Percentiles rank a stretch among this genome's conserved stretches.
These are phyloP conservation scores for Ctenomys sociabilis DNA, from an alignment of 2,113 vertebrate species.

Conservation along the genomic window DNA sequence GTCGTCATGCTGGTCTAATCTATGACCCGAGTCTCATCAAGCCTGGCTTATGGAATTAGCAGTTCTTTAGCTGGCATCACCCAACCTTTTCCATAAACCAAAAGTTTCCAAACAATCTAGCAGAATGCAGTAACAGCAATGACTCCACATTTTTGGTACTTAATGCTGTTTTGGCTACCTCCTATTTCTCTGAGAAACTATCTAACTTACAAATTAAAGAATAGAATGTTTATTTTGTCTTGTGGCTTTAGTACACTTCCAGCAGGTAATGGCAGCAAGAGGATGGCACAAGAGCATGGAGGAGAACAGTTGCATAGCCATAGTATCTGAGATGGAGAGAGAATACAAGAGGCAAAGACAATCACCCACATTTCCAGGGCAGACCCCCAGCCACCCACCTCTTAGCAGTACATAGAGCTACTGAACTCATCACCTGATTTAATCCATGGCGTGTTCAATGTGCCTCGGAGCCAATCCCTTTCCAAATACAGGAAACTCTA, in stretches of 20 bases:
- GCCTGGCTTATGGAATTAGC: not conserved
- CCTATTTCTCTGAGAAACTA: not conserved
- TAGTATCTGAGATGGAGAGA: not conserved
- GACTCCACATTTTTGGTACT: not conserved
- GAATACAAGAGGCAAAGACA: not conserved
- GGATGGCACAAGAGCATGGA: not conserved
- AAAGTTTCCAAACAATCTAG: not conserved
- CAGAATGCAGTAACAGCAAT: not conserved
- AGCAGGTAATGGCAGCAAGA: not conserved
- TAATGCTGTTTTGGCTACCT: not conserved
- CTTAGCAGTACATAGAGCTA: not conserved
- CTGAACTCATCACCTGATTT: not conserved
- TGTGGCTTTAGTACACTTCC: not conserved
- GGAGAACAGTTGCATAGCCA: not conserved
- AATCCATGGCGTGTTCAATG: not conserved
- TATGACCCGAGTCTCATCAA: not conserved
- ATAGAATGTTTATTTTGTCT: not conserved
- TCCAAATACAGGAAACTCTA: not conserved
- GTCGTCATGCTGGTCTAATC: not conserved
- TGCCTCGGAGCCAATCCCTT: not conserved
- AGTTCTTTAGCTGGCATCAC: not conserved
- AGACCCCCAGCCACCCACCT: not conserved
- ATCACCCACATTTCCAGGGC: not conserved
- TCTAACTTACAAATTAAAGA: not conserved
- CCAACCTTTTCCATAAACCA: not conserved